Percentiles rank a stretch among this genome's conserved stretches.
Conservation (phyloP, 2,797 vertebrate species). For the Carcharodon carcharias region DNA sequence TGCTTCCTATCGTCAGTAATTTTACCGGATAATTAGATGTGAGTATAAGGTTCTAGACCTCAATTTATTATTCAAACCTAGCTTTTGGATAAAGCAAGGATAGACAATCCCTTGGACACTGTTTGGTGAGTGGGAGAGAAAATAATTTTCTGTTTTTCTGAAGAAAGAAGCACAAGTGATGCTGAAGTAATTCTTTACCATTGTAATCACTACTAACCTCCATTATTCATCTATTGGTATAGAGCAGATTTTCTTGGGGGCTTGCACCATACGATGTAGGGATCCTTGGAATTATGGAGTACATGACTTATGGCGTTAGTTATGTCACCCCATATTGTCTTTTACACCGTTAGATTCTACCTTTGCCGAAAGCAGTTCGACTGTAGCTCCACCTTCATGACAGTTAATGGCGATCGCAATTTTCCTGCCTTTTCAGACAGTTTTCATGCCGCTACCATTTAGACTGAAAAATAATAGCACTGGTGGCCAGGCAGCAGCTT, state of each 20-base stretch:
- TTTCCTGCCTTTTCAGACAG: constrained; percentile 23
- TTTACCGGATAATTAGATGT: neutral
- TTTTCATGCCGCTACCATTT: neutral
- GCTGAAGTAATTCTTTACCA: neutral
- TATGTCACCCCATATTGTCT: neutral
- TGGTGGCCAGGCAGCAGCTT: neutral
- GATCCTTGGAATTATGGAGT: neutral
- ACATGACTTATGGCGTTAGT: neutral
- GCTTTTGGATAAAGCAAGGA: neutral
- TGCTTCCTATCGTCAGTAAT: neutral
- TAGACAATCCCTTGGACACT: neutral
- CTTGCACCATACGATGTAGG: neutral
- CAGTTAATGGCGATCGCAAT: neutral
- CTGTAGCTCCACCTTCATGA: neutral
- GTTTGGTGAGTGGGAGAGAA: neutral
- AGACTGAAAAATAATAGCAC: constrained; percentile 29
- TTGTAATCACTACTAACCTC: neutral
- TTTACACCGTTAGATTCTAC: neutral
- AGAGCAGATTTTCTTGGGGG: neutral
- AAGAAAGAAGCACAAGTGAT: neutral
- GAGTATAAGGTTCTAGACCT: neutral
- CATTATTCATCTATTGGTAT: neutral
- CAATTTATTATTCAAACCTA: neutral
- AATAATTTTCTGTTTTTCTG: neutral
- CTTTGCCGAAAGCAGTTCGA: neutral